phyloP scores from a whole-genome alignment of 2,797 vertebrate genomes.

The Pantherophis alleghaniensis region DNA sequence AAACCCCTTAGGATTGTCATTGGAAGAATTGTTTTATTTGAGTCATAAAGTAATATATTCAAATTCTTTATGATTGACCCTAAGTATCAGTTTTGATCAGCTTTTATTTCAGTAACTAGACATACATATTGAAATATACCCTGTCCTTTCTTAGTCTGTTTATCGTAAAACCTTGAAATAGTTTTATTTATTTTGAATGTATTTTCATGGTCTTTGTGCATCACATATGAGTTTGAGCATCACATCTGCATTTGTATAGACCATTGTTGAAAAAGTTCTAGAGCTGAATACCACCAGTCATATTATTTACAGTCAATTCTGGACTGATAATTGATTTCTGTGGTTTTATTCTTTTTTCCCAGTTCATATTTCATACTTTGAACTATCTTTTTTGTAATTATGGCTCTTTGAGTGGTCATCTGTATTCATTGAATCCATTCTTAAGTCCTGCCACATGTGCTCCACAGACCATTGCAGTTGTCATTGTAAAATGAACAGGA shows the following conservation, averaged over 20 bases:
- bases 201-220: background rate
- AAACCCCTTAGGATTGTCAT: background rate
- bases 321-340: background rate
- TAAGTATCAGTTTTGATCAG: background rate
- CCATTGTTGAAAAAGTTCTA: background rate
- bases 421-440: background rate
- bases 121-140: background rate
- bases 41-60: background rate
- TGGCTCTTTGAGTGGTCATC: background rate
- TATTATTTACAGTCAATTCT: background rate
- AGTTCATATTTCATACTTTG: background rate
- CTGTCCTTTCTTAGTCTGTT: background rate
- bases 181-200: background rate
- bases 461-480: background rate
- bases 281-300: background rate
- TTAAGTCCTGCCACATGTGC: background rate
- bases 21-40: background rate
- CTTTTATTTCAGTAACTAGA: background rate
- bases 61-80: background rate
- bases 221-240: background rate
- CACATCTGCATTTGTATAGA: background rate
- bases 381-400: background rate
- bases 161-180: background rate
- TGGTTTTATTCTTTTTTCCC: background rate
- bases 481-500: background rate